A percentile compares a stretch with the other conserved stretches of the same genome.
These are phyloP conservation scores for Pseudorasbora parva DNA, from an alignment of 2,113 vertebrate genomes.

Conservation along the genomic window DNA sequence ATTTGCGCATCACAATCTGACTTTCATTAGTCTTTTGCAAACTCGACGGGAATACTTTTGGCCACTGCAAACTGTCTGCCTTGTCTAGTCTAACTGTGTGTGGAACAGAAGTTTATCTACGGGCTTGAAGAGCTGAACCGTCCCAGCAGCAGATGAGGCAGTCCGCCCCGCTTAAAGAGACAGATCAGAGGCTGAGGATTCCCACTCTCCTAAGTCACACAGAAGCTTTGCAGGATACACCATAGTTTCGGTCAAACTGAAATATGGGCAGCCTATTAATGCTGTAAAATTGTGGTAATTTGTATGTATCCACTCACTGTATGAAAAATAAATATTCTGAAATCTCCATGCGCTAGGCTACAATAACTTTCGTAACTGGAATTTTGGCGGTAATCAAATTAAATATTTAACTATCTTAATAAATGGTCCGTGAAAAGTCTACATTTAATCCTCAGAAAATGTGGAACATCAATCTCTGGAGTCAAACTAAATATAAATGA, in stretches of 20 bases:
- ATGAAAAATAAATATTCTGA: neutral
- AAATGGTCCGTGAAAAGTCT: neutral
- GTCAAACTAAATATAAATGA: too few relatives aligned
- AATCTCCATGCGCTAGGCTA: neutral
- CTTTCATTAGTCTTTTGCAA: slow-evolving; percentile 3
- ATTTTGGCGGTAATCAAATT: neutral
- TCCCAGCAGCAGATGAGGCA: slow-evolving; percentile 55
- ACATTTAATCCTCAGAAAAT: neutral
- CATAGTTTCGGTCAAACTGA: neutral
- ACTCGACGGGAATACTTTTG: neutral
- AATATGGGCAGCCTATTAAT: neutral
- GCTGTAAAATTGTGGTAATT: neutral
- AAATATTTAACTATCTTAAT: neutral
- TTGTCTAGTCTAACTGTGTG: slow-evolving; percentile 1
- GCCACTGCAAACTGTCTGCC: neutral
- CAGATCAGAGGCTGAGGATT: slow-evolving; percentile 42
- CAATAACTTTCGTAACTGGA: neutral
- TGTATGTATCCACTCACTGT: neutral
- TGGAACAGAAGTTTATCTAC: slow-evolving; percentile 54
- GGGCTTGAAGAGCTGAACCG: slow-evolving; percentile 49
- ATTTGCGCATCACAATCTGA: neutral
- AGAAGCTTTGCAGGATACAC: neutral
- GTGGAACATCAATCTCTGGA: too few relatives aligned
- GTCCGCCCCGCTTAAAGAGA: slow-evolving; percentile 58
- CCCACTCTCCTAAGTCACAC: neutral